A percentile compares a stretch with the other conserved stretches of the same genome.
Evolutionary conservation across 2,113 vertebrate species (phyloP).

Genomic region (Perognathus longimembris): DNA sequence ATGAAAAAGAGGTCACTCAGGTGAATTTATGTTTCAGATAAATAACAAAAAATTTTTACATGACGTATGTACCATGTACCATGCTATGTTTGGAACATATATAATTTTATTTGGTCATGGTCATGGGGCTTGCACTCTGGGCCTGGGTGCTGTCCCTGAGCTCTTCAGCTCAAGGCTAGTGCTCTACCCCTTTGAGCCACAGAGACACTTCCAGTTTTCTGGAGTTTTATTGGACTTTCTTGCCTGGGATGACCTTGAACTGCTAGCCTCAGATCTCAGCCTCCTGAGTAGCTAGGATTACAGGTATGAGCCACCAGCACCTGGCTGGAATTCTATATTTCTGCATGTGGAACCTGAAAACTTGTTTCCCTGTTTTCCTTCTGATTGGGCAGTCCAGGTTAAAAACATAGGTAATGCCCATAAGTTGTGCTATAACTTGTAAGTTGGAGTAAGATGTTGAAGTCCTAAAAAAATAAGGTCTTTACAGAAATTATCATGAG

Average conservation of each 20-base stretch:
- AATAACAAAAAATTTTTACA: neutral
- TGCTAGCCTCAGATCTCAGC: too few species aligned
- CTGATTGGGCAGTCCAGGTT: neutral
- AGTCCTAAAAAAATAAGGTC: neutral
- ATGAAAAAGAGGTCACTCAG: neutral
- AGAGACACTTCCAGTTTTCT: too few species aligned
- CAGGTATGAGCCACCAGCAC: too few species aligned
- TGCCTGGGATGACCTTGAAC: too few species aligned
- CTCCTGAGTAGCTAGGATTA: too few species aligned
- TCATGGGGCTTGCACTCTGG: too few species aligned
- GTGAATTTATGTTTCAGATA: neutral
- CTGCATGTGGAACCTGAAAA: neutral
- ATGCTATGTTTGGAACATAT: neutral
- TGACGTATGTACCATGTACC: neutral
- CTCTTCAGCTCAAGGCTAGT: too few species aligned
- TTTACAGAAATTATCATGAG: neutral
- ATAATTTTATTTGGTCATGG: too few species aligned
- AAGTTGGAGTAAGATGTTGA: neutral
- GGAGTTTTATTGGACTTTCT: too few species aligned
- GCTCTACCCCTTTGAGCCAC: too few species aligned
- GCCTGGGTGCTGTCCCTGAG: too few species aligned
- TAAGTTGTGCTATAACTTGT: neutral
- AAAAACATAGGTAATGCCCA: neutral
- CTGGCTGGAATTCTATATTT: neutral
- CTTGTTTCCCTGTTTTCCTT: neutral